Evolutionary conservation across 2,113 vertebrate genomes (phyloP), one percentile per base, ranked within the genome.

Genomic region (Chamaea fasciata): DNA sequence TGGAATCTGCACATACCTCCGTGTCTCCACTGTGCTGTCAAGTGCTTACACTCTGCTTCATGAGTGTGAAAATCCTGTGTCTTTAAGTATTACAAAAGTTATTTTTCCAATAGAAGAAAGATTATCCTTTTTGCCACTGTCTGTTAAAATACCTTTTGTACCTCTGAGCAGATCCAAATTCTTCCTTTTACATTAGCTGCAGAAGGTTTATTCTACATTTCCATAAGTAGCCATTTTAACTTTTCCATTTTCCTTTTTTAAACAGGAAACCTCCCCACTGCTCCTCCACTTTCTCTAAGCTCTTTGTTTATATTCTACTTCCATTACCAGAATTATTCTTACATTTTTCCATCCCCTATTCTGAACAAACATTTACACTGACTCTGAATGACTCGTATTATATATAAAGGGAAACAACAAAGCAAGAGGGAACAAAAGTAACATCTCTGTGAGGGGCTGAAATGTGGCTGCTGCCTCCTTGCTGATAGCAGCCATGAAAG

Each of bases 231-330:
- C 83, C 79, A 70, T 96, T 92, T 96, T 97, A 90, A 81, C 83
- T 90, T 95, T 96, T 96, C 94, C 92, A 92, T 97, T 95, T 97
- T 96, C 79, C 80, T 93, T 96, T 92, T 84, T 96, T 95, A 96
- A 97, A 96, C 93, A 96, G 96, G 94, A 97, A 97, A 96, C 69
- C 90, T 95, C 93, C 92, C 56, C 79, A 90, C 85, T 71, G 79
- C 52, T 96, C 87, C 93, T 96, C 88, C 88, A 94, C 93, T 95
- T 96, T 97, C 90, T 94, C 92, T 96, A 88, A 96, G 88, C 79
- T 79, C 91, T 95, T 95, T 96, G 93, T 95, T 96, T 97, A 97
- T 86, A 71, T 88, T 96, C 79, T 93, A 39, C 76, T 93, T 96
- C 93, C 94, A 96, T 96, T 96, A 97, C 92, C 56, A 93, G 76